phyloP scores from a whole-genome alignment of 2,113 vertebrate species.

The Pyrgilauda ruficollis region DNA sequence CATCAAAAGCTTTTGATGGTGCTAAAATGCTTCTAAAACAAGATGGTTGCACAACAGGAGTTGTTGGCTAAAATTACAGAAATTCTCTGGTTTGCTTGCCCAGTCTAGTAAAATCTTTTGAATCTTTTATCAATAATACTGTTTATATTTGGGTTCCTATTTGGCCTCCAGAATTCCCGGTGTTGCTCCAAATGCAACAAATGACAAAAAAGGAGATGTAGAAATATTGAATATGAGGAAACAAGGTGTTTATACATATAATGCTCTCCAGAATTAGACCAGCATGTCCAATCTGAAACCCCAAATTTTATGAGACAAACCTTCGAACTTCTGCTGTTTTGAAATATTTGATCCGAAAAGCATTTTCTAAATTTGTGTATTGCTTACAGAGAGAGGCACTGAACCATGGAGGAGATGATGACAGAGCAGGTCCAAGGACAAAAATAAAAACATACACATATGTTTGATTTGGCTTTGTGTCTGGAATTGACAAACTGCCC shows the following conservation, averaged over 20 bases:
- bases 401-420: neutral
- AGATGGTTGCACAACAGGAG: neutral
- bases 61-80: neutral
- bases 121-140: neutral
- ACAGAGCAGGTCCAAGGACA: neutral
- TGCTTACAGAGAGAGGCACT: neutral
- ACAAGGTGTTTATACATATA: neutral
- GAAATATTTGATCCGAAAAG: neutral
- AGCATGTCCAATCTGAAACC: neutral
- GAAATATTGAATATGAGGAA: neutral
- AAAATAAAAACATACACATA: neutral
- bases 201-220: neutral
- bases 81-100: neutral
- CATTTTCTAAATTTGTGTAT: neutral
- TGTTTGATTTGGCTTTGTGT: neutral
- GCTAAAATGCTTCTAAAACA: neutral
- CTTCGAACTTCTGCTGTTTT: neutral
- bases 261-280: neutral
- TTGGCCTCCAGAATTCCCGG: neutral
- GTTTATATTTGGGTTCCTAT: neutral
- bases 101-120: neutral
- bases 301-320: neutral
- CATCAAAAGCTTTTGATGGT: neutral
- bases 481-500: neutral
- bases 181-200: neutral